These are phyloP conservation scores for Callyntrura guangdongensis DNA, from an alignment of 2,888 invertebrate genomes.

Conservation along the genomic window DNA sequence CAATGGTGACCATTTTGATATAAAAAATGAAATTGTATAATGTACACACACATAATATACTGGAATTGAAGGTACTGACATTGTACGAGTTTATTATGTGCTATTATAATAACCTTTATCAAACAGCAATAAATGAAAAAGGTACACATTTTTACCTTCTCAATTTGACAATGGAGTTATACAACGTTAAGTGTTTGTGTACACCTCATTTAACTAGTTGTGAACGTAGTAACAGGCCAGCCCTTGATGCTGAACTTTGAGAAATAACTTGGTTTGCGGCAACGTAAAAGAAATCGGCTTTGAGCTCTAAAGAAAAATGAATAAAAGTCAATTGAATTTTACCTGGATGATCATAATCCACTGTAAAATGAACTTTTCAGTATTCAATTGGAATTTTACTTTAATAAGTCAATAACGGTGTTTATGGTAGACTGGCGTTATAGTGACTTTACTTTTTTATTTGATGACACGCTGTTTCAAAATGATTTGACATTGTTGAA, in stretches of 20 bases:
- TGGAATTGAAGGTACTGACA: neutral
- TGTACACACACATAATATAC: neutral
- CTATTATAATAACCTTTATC: neutral
- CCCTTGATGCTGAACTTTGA: neutral
- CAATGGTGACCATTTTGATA: neutral
- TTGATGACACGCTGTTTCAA: neutral
- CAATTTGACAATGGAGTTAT: conserved; percentile 2
- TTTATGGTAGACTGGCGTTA: conserved; percentile 2
- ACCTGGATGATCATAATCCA: too few relatives aligned
- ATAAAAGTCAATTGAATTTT: too few relatives aligned
- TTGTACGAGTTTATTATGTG: conserved; percentile 3
- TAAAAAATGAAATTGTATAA: neutral
- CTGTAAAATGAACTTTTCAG: neutral
- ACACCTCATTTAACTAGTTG: conserved; percentile 34
- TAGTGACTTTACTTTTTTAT: neutral
- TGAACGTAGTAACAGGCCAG: conserved; percentile 9
- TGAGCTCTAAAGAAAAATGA: neutral
- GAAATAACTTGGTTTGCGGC: neutral
- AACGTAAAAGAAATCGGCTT: neutral
- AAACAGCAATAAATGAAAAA: neutral
- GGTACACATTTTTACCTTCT: neutral
- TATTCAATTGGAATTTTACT: neutral
- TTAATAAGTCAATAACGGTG: neutral
- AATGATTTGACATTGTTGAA: neutral
- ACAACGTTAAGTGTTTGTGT: conserved; percentile 27